Base-by-base conservation (phyloP, 2,888 invertebrate species). In the Synergus gifuensis region DNA sequence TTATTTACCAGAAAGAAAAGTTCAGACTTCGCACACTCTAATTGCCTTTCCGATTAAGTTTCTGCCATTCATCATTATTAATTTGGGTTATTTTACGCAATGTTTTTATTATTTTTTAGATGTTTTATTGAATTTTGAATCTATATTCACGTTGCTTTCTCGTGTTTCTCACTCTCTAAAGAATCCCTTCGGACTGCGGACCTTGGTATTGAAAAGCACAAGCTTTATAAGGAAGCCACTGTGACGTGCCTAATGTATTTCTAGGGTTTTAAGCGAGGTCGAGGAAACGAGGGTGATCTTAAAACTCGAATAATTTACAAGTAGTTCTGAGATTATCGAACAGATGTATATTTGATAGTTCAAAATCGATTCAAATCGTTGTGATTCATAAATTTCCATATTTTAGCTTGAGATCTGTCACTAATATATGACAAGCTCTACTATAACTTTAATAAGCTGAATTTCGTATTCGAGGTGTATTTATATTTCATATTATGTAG, bases 141-240 rank as follows among this genome's bases (percentile, higher is more conserved):
- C 0, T 18, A 28, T 66, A 16, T 42, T 40, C 42, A 18, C 4
- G 12, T 14, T 54, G 1, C 18, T 60, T 76, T 12, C 49, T 22
- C 18, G 42, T 18, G 62, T 42, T 76, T 42, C 36, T 62, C 28
- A 76, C 42, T 42, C 22, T 44, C 18, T 18, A 16, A 63, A 64
- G 77, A 79, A 81, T 83, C 82, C 60, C 66, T 77, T 80, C 76
- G 76, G 76, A 89, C 86, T 89, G 86, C 87, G 85, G 84, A 90
- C 88, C 89, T 89, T 91, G 89, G 86, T 90, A 90, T 88, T 90
- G 88, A 90, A 88, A 87, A 87, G 62, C 80, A 62, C 83, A 78
- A 84, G 87, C 87, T 90, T 90, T 91, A 91, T 90, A 91, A 86
- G 86, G 88, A 90, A 89, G 89, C 90, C 88, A 85, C 80, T 85